Percentiles rank a stretch among this genome's conserved stretches.
Evolutionary conservation across 1,140 invertebrate genomes (phyloP).

Genomic region (Drosophila pseudoananassae): DNA sequence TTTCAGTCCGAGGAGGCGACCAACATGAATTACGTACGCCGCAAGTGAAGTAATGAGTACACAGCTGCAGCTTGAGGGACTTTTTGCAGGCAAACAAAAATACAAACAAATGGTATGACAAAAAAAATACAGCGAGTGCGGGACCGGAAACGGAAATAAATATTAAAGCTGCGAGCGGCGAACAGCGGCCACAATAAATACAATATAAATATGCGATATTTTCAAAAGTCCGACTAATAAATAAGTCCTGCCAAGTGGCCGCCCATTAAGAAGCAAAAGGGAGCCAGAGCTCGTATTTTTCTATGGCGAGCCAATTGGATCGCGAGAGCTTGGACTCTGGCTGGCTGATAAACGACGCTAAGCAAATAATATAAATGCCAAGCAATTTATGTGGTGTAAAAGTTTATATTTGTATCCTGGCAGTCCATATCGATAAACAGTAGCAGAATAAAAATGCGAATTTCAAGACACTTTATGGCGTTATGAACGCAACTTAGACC

Average conservation of each 20-base stretch:
- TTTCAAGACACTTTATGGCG: slow-evolving; percentile 28
- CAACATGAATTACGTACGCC: slow-evolving; percentile 78
- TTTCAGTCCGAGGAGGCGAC: slow-evolving; percentile 31
- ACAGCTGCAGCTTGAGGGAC: slow-evolving; percentile 62
- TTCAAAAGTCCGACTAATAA: slow-evolving; percentile 78
- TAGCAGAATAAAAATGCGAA: slow-evolving; percentile 12
- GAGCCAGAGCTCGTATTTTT: slow-evolving; percentile 19
- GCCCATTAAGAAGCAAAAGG: slow-evolving; percentile 44
- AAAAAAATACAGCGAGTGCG: slow-evolving; percentile 18
- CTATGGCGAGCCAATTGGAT: slow-evolving; percentile 53
- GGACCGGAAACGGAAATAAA: slow-evolving; percentile 67
- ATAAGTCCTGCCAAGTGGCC: slow-evolving; percentile 61
- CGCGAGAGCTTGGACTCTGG: slow-evolving; percentile 37
- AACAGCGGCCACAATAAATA: slow-evolving; percentile 63
- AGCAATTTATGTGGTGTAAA: slow-evolving; percentile 78
- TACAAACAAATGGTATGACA: slow-evolving; percentile 3
- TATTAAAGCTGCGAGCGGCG: slow-evolving; percentile 69
- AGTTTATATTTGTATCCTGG: slow-evolving; percentile 58
- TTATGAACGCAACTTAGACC: slow-evolving; percentile 10
- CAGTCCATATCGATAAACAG: slow-evolving; percentile 24
- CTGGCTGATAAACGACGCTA: slow-evolving; percentile 72
- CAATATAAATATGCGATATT: slow-evolving; percentile 68
- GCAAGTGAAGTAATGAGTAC: slow-evolving; percentile 79
- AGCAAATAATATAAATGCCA: slow-evolving; percentile 73
- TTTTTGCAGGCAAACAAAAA: slow-evolving; percentile 19